phyloP scores from a whole-genome alignment of 2,888 invertebrate genomes.

The Tachina grossa region DNA sequence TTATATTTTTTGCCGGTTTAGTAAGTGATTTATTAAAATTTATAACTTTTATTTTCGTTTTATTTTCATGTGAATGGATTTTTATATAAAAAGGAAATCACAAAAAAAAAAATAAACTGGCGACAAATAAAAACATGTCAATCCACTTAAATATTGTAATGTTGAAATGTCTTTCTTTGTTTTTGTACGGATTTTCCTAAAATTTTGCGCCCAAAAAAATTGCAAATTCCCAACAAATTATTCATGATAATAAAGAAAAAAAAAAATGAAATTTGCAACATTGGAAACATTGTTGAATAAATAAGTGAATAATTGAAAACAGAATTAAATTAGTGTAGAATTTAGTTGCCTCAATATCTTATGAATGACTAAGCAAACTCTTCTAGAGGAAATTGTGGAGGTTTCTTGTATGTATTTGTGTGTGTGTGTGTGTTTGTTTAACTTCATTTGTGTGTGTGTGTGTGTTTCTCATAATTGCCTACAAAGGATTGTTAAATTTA shows the following conservation, averaged over 20 bases:
- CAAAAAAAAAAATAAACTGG: not conserved
- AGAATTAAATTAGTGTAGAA: slow-evolving; percentile 26
- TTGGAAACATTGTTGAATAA: not conserved
- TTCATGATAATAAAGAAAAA: slow-evolving; percentile 24
- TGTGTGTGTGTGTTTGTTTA: not conserved
- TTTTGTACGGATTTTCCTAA: not conserved
- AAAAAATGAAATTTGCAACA: slow-evolving; percentile 2
- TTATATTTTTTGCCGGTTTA: slow-evolving; percentile 1
- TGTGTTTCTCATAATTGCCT: slow-evolving; percentile 20
- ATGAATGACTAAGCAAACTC: not conserved
- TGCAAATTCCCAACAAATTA: slow-evolving; percentile 30
- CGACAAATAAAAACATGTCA: slow-evolving; percentile 49
- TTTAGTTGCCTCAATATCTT: slow-evolving; percentile 25
- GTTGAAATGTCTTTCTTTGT: slow-evolving; percentile 19
- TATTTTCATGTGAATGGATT: slow-evolving; percentile 21
- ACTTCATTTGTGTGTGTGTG: not conserved
- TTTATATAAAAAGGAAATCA: not conserved
- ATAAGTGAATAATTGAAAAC: slow-evolving; percentile 18
- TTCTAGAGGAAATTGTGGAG: slow-evolving; percentile 5
- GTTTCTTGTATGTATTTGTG: not conserved
- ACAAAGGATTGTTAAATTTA: slow-evolving; percentile 49
- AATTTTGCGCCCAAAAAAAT: slow-evolving; percentile 18
- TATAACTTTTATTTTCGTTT: slow-evolving; percentile 55
- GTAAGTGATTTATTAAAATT: slow-evolving; percentile 52
- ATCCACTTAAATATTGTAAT: slow-evolving; percentile 35